These are phyloP conservation scores for Hyles euphorbiae DNA, from an alignment of 1,140 invertebrate genomes.

Conservation along the genomic window DNA sequence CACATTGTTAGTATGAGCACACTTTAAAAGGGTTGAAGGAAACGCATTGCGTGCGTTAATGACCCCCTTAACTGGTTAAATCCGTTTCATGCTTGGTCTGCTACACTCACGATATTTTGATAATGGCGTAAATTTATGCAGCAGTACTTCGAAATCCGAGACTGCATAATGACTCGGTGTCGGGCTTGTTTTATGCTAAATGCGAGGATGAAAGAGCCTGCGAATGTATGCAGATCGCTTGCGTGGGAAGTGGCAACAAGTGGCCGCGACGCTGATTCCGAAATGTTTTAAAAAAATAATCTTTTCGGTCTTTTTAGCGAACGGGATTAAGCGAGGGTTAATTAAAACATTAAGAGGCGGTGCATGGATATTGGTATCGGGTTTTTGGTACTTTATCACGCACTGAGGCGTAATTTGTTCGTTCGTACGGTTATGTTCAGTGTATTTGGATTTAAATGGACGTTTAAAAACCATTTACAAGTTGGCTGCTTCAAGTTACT, in stretches of 20 bases:
- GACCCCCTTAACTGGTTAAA: constrained; percentile 58
- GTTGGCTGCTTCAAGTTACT: too few relatives aligned
- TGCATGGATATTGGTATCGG: not conserved
- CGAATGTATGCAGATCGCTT: constrained; percentile 68
- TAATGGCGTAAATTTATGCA: constrained; percentile 69
- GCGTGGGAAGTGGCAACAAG: constrained; percentile 72
- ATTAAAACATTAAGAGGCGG: constrained; percentile 43
- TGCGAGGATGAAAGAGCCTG: constrained; percentile 63
- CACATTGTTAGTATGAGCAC: constrained; percentile 1
- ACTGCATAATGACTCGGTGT: constrained; percentile 67
- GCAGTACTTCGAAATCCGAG: constrained; percentile 60
- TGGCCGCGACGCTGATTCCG: constrained; percentile 56
- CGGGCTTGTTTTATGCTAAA: constrained; percentile 70
- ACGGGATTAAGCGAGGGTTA: constrained; percentile 48
- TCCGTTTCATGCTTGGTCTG: constrained; percentile 55
- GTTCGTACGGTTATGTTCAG: too few relatives aligned
- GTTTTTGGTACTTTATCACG: too few relatives aligned
- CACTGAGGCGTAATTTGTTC: too few relatives aligned
- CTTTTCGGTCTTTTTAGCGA: constrained; percentile 36
- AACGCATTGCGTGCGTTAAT: constrained; percentile 63
- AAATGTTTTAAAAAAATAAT: constrained; percentile 39
- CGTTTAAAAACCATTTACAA: too few relatives aligned
- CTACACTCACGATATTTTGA: constrained; percentile 68
- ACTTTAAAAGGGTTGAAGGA: constrained; percentile 19
- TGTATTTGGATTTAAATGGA: too few relatives aligned